These are phyloP conservation scores for Orchesella flavescens DNA, from an alignment of 2,888 invertebrate species.

Conservation along the genomic window DNA sequence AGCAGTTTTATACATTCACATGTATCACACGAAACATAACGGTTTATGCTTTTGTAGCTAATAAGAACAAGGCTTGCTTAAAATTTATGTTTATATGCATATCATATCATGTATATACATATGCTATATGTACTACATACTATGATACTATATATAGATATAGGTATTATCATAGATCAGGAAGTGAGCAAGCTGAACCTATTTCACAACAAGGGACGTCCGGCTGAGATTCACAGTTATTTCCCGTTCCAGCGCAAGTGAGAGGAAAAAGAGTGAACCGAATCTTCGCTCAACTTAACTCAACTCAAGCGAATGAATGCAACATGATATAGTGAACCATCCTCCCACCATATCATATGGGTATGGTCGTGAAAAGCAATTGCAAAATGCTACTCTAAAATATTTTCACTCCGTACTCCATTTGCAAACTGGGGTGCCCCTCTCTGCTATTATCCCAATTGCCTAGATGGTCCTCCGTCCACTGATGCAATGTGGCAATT, in stretches of 20 bases:
- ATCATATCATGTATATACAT: background rate
- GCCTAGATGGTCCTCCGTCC: background rate
- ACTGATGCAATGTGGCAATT: slow-evolving; percentile 40
- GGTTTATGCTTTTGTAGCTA: background rate
- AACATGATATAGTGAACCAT: slow-evolving; percentile 43
- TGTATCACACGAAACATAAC: background rate
- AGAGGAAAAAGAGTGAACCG: background rate
- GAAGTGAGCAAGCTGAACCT: background rate
- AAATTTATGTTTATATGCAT: slow-evolving; percentile 2
- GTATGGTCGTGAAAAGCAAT: slow-evolving; percentile 35
- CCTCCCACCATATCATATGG: slow-evolving; percentile 15
- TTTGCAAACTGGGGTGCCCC: background rate
- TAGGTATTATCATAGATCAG: slow-evolving; percentile 4
- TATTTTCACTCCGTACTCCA: slow-evolving; percentile 3
- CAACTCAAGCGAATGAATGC: slow-evolving; percentile 36
- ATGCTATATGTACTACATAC: background rate
- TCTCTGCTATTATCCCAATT: slow-evolving; percentile 10
- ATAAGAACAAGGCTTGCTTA: background rate
- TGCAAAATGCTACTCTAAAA: slow-evolving; percentile 38
- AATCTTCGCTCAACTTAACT: slow-evolving; percentile 11
- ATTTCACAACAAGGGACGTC: slow-evolving; percentile 51
- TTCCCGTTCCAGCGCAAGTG: slow-evolving; percentile 22
- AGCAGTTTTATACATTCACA: background rate
- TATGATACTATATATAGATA: background rate
- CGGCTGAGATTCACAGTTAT: slow-evolving; percentile 42